phyloP scores from a whole-genome alignment of 2,113 vertebrate species.

The Acrocephalus arundinaceus region DNA sequence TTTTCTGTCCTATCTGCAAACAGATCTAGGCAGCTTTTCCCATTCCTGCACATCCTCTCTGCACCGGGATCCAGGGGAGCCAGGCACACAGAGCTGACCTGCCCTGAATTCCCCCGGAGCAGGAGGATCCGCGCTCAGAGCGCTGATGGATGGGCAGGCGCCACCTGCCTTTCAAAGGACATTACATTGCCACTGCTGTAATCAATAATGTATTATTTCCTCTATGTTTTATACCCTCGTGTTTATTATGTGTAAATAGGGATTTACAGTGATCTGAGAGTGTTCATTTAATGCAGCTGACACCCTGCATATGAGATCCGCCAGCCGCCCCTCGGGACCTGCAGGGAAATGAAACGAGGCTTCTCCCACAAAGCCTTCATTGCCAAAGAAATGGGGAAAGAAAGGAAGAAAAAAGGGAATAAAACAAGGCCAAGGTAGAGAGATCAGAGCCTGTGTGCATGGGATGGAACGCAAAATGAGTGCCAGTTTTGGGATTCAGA shows the following conservation, averaged over 20 bases:
- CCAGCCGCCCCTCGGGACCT: constrained; percentile 7
- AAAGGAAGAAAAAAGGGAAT: background rate
- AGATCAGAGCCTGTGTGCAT: background rate
- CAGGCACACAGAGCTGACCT: background rate
- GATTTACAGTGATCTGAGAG: constrained; percentile 52
- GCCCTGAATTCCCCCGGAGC: background rate
- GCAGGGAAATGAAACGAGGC: background rate
- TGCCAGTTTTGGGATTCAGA: background rate
- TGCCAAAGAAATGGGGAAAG: background rate
- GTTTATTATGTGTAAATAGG: constrained; percentile 71
- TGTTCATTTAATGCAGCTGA: constrained; percentile 50
- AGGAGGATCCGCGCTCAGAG: rapidly evolving
- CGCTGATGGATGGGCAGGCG: background rate
- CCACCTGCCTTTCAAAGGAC: constrained; percentile 38
- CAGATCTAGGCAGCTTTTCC: background rate
- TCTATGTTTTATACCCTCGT: background rate
- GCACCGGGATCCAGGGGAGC: background rate
- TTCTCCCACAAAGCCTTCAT: background rate
- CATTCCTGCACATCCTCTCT: background rate
- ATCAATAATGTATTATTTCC: constrained; percentile 68
- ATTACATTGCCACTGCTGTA: background rate
- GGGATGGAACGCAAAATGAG: background rate
- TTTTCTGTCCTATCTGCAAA: background rate
- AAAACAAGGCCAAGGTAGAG: constrained; percentile 3
- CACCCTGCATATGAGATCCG: background rate